Base-by-base conservation (phyloP, 2,888 invertebrate genomes). In the Synanthedon formicaeformis region DNA sequence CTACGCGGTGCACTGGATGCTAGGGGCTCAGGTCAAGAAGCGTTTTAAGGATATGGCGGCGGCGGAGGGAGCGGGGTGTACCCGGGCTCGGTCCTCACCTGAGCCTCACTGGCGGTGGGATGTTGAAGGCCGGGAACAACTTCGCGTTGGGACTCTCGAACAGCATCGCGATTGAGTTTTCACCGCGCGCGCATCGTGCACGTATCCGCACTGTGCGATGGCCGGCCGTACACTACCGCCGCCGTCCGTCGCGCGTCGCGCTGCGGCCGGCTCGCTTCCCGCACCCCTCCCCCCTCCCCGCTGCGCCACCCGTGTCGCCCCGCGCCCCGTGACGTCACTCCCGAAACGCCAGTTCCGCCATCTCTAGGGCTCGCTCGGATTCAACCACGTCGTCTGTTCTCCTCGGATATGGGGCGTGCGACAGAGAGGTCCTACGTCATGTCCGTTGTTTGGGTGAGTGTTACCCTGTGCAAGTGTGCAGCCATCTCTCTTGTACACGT, bases 141-240 rank as follows among this genome's bases (percentile, higher is more conserved):
- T 92, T 89, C 81, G 92, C 92, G 73, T 90, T 90, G 73, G 92
- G 91, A 88, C 90, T 92, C 83, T 92, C 92, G 80, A 92, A 92
- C 81, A 92, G 86, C 92, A 92, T 92, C 78, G 72, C 67, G 73
- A 71, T 74, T 73, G 72, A 69, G 66, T 71, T 81, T 79, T 82
- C 81, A 76, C 81, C 71, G 73, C 73, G 71, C 76, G 73, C 81
- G 48, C 53, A 75, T 80, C 53, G 66, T 79, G 78, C 64, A 72
- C 65, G 60, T 74, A 78, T 78, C 72, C 75, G 69, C 67, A 56
- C 69, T 63, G 63, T 61, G 60, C 66, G 68, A 75, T 80, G 72
- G 73, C 75, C 75, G 77, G 81, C 81, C 78, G 82, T 69, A 68
- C 65, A 85, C 85, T 85, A 78, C 53, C 50, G 55, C 48, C 50